A percentile compares a stretch with the other conserved stretches of the same genome.
These are phyloP conservation scores for Asarcornis scutulata DNA, from an alignment of 2,113 vertebrate genomes.

Conservation along the genomic window DNA sequence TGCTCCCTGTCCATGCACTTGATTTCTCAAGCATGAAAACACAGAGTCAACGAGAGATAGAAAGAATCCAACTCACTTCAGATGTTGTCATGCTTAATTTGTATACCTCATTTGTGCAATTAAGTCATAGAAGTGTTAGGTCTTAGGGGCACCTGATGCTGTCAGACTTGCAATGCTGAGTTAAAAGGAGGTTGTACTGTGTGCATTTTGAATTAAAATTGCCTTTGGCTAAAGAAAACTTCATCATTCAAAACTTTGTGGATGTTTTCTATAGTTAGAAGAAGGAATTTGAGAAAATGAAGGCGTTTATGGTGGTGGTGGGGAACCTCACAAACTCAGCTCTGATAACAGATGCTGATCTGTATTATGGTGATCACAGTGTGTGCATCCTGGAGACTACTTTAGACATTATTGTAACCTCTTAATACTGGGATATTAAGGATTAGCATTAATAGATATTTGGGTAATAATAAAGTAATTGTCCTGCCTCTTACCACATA, in stretches of 20 bases:
- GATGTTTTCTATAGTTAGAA: not conserved
- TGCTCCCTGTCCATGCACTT: not conserved
- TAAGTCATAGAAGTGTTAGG: not conserved
- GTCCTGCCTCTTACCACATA: not conserved
- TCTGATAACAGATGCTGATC: not conserved
- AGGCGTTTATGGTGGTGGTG: fast-evolving
- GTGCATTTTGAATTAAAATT: not conserved
- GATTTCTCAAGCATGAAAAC: not conserved
- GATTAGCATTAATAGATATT: not conserved
- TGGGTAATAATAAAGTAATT: not conserved
- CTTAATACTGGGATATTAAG: not conserved
- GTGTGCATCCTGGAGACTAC: not conserved
- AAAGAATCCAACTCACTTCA: not conserved
- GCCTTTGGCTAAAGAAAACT: not conserved
- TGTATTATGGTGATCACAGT: not conserved
- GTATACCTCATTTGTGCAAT: not conserved
- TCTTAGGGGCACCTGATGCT: not conserved
- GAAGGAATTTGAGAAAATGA: not conserved
- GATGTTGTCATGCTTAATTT: not conserved
- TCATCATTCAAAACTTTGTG: not conserved
- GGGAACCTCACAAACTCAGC: not conserved
- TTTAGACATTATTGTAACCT: not conserved
- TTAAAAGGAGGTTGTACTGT: not conserved
- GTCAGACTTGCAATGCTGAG: not conserved
- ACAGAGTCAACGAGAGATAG: not conserved